Percentiles rank a stretch among this genome's conserved stretches.
These are phyloP conservation scores for Chesias legatella DNA, from an alignment of 2,888 invertebrate species.

Conservation along the genomic window DNA sequence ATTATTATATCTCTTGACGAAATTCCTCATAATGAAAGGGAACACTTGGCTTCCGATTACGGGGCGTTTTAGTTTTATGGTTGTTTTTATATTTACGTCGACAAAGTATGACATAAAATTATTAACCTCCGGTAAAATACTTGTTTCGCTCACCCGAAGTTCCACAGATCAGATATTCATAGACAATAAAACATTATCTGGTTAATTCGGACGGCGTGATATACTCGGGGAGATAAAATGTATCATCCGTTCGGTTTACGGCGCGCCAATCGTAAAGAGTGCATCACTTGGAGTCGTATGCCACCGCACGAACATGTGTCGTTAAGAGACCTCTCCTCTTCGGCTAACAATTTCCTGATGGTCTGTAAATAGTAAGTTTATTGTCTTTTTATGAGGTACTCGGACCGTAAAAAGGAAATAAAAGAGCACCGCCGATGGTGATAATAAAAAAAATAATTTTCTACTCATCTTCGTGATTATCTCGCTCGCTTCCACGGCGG, in stretches of 20 bases:
- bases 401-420: slow-evolving; percentile 82
- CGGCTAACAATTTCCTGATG: slow-evolving; percentile 81
- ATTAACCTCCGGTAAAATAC: neutral
- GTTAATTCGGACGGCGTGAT: slow-evolving; percentile 50
- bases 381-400: slow-evolving; percentile 82
- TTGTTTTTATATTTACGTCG: slow-evolving; percentile 10
- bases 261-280: slow-evolving; percentile 75
- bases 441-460: slow-evolving; percentile 81
- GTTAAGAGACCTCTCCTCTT: slow-evolving; percentile 81
- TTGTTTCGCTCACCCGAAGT: slow-evolving; percentile 17
- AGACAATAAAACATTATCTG: slow-evolving; percentile 38
- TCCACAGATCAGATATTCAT: slow-evolving; percentile 24
- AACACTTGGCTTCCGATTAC: slow-evolving; percentile 43
- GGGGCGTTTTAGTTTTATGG: slow-evolving; percentile 43
- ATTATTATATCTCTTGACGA: slow-evolving; percentile 72
- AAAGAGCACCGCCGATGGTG: slow-evolving; percentile 81
- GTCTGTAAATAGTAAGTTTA: slow-evolving; percentile 82
- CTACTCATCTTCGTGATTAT: slow-evolving; percentile 79
- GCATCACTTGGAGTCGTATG: slow-evolving; percentile 57
- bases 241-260: slow-evolving; percentile 70
- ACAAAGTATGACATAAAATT: no score
- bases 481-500: slow-evolving; percentile 68
- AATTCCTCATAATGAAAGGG: slow-evolving; percentile 63
- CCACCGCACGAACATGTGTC: slow-evolving; percentile 74
- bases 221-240: slow-evolving; percentile 62